These are phyloP conservation scores for Euplexia lucipara DNA, from an alignment of 2,888 invertebrate species.

Conservation along the genomic window DNA sequence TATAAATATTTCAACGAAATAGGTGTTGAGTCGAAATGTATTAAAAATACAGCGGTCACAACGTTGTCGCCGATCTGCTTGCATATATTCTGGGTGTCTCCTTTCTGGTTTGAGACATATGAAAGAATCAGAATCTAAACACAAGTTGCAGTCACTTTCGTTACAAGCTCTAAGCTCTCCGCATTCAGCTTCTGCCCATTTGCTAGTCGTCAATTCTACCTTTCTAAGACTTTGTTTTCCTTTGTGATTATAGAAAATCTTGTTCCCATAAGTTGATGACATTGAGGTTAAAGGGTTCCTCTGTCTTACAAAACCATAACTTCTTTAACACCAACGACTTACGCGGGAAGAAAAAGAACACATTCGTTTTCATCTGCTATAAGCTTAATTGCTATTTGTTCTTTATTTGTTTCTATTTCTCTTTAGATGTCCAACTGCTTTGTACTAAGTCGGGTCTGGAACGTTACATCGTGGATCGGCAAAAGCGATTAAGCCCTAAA, in stretches of 20 bases:
- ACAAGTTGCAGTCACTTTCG: neutral
- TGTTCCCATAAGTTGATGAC: too few species aligned
- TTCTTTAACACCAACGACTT: neutral
- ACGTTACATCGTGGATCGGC: conserved; percentile 14
- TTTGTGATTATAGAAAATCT: neutral
- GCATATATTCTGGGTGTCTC: neutral
- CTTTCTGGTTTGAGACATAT: too few species aligned
- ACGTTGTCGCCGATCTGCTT: neutral
- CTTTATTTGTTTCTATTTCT: conserved; percentile 2
- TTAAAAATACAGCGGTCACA: neutral
- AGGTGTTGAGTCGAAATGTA: neutral
- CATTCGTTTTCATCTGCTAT: neutral
- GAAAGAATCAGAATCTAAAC: neutral
- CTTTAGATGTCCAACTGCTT: conserved; percentile 2
- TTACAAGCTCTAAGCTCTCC: neutral
- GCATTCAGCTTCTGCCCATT: neutral
- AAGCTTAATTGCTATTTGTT: neutral
- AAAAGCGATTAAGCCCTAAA: conserved; percentile 21
- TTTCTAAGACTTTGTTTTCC: neutral
- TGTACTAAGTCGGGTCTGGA: neutral
- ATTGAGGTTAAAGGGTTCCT: too few species aligned
- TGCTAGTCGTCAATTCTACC: neutral
- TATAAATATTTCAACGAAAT: conserved; percentile 36
- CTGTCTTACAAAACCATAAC: neutral
- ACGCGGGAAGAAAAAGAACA: neutral